phyloP scores from a whole-genome alignment of 2,113 vertebrate genomes.

The Aptenodytes patagonicus region DNA sequence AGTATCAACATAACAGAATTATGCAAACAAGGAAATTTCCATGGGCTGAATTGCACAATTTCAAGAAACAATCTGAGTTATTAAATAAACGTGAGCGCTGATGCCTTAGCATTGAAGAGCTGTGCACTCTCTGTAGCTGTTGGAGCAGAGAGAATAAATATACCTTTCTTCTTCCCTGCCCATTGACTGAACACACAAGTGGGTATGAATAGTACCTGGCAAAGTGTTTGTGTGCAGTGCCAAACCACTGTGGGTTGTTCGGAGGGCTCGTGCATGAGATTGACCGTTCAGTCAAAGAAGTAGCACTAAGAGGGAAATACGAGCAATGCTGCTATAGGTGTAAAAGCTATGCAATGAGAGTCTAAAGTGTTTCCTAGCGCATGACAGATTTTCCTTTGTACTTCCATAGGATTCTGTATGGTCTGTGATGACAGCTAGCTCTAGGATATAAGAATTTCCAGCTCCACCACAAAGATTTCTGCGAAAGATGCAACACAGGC shows the following conservation, averaged over 20 bases:
- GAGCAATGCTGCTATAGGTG: background rate
- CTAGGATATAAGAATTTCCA: background rate
- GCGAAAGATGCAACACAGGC: background rate
- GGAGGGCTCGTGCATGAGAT: background rate
- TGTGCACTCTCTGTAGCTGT: background rate
- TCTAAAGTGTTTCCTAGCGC: background rate
- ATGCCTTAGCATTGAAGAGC: background rate
- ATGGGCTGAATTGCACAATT: background rate
- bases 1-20: conserved; percentile 1
- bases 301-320: background rate
- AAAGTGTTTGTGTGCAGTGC: background rate
- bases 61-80: background rate
- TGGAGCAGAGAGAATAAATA: conserved; percentile 33
- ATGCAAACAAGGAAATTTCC: conserved; percentile 60
- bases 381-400: background rate
- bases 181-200: background rate
- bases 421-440: background rate
- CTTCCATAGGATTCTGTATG: background rate
- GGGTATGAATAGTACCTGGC: background rate
- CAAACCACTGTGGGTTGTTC: background rate
- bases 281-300: background rate
- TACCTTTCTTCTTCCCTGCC: conserved; percentile 1
- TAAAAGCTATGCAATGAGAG: background rate
- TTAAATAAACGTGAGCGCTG: background rate
- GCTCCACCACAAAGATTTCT: background rate